These are phyloP conservation scores for Microtus montanus DNA, from an alignment of 2,113 vertebrate genomes.

Conservation along the genomic window DNA sequence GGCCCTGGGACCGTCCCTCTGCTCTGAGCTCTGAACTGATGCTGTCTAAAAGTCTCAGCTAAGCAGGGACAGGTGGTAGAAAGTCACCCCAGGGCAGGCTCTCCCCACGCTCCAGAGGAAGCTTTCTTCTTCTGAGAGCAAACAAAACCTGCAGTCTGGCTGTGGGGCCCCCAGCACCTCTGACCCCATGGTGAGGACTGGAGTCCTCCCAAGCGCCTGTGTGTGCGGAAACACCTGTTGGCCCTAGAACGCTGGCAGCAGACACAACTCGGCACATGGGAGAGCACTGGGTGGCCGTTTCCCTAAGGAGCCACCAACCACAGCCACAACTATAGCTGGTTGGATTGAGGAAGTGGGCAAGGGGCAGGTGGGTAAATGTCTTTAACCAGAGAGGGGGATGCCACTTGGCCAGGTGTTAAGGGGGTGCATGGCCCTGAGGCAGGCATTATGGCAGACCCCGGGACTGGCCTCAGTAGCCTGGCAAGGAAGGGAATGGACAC, in stretches of 20 bases:
- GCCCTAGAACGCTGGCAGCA: background rate
- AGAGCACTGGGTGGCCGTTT: rapidly evolving
- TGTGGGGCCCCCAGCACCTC: background rate
- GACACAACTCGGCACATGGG: rapidly evolving
- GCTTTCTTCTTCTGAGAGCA: background rate
- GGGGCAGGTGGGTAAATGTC: rapidly evolving
- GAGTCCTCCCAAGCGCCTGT: slow-evolving; percentile 36
- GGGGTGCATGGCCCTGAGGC: background rate
- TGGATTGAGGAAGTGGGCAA: background rate
- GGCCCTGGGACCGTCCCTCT: background rate
- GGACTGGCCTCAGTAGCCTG: rapidly evolving
- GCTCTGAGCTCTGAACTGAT: no score
- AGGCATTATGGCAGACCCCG: background rate
- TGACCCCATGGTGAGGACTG: slow-evolving; percentile 49
- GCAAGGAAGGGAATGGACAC: background rate
- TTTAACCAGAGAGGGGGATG: background rate
- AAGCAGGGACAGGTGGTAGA: no score
- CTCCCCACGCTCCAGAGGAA: background rate
- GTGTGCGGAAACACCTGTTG: slow-evolving; percentile 60
- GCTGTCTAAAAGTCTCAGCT: background rate
- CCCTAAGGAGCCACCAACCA: background rate
- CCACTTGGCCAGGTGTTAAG: slow-evolving; percentile 52
- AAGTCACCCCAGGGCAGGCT: no score
- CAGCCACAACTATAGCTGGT: rapidly evolving
- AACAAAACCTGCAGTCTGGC: background rate